Conservation (phyloP, 2,888 invertebrate genomes). For the Lithophane leautieri region DNA sequence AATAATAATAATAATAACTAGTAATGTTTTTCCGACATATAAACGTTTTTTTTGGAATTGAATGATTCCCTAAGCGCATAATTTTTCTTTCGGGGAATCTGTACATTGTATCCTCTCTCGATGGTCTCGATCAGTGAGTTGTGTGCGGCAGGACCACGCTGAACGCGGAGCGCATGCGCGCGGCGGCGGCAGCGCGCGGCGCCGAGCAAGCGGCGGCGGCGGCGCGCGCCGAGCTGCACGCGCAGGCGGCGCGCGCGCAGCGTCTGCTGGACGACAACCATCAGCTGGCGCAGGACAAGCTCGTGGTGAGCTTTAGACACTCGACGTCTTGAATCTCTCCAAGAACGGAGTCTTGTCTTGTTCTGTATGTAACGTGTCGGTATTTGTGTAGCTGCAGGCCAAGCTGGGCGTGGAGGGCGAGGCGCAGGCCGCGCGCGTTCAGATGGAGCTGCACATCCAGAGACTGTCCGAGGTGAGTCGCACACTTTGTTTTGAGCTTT, state of each 20-base stretch:
- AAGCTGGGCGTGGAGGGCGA: constrained; percentile 89
- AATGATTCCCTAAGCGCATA: background rate
- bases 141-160: constrained; percentile 72
- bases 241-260: constrained; percentile 91
- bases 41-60: too few relatives aligned
- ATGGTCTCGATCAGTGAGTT: background rate
- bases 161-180: constrained; percentile 92
- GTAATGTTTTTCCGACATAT: too few relatives aligned
- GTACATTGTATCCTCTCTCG: background rate
- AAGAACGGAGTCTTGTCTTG: background rate
- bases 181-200: constrained; percentile 90
- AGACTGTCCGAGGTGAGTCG: constrained; percentile 90
- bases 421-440: constrained; percentile 91
- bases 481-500: background rate
- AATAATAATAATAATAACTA: background rate
- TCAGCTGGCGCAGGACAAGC: constrained; percentile 91
- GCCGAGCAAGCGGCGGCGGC: constrained; percentile 91
- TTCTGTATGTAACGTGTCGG: background rate
- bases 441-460: constrained; percentile 92
- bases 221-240: constrained; percentile 91
- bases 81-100: background rate
- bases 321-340: background rate
- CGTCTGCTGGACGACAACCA: constrained; percentile 92
- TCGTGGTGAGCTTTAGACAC: constrained; percentile 79
- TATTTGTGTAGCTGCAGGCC: constrained; percentile 82